Conservation (phyloP, 2,888 invertebrate genomes). For the Yponomeuta malinellus region DNA sequence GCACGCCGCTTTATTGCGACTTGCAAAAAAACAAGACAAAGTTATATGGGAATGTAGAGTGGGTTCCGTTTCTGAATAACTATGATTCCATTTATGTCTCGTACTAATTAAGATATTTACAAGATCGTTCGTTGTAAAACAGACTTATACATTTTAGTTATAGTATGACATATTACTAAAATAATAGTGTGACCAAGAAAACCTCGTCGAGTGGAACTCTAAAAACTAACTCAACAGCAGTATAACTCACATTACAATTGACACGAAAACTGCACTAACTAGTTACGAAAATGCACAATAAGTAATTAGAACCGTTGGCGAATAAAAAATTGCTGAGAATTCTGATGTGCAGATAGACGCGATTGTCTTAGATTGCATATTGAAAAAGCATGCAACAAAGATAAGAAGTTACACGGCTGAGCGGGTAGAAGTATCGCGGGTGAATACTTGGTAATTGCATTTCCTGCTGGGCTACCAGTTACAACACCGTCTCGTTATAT, state of each 20-base stretch:
- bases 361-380: constrained; percentile 73
- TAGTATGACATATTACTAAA: background rate
- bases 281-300: constrained; percentile 64
- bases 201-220: background rate
- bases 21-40: constrained; percentile 27
- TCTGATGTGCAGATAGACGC: constrained; percentile 66
- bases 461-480: constrained; percentile 62
- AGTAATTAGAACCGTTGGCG: constrained; percentile 61
- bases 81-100: background rate
- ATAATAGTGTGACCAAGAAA: background rate
- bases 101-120: too few relatives aligned
- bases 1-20: constrained; percentile 25
- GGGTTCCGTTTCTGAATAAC: background rate
- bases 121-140: too few relatives aligned
- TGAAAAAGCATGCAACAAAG: constrained; percentile 75
- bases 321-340: constrained; percentile 67
- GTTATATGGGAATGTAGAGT: background rate
- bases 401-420: constrained; percentile 70
- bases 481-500: background rate
- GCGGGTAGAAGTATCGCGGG: constrained; percentile 59
- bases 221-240: constrained; percentile 1
- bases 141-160: background rate
- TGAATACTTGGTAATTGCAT: constrained; percentile 64
- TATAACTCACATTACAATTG: constrained; percentile 47
- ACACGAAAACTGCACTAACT: constrained; percentile 52